Conservation (phyloP, 2,888 invertebrate species). For the Sabellastarte sp. region DNA sequence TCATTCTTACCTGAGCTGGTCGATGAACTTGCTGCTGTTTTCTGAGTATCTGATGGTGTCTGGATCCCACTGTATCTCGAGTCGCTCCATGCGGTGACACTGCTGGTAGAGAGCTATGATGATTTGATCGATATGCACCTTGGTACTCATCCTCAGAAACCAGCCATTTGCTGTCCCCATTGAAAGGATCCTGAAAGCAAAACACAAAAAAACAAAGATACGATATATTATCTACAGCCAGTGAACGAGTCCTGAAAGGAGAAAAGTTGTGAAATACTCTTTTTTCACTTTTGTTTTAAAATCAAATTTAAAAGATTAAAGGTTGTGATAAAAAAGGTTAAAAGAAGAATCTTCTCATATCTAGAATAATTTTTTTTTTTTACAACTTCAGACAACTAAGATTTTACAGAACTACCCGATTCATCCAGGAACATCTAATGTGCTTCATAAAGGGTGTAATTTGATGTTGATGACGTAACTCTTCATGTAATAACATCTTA, state of each 20-base stretch:
- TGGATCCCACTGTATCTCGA: conserved; percentile 98
- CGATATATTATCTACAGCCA: not conserved
- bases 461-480: too few species aligned
- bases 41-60: conserved; percentile 97
- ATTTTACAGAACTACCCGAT: too few species aligned
- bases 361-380: too few species aligned
- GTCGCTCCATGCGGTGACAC: conserved; percentile 81
- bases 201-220: not conserved
- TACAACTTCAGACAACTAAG: too few species aligned
- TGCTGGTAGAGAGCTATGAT: conserved; percentile 96
- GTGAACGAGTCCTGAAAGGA: not conserved
- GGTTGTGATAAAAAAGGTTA: not conserved
- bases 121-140: conserved; percentile 84
- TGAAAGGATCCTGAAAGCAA: conserved; percentile 76
- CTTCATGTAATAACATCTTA: too few species aligned
- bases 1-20: conserved; percentile 82
- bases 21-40: conserved; percentile 99
- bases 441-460: too few species aligned
- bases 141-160: conserved; percentile 85
- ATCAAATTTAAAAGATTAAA: not conserved
- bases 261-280: too few species aligned
- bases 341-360: too few species aligned
- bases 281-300: too few species aligned
- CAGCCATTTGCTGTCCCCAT: conserved; percentile 97
- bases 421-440: too few species aligned